phyloP scores from a whole-genome alignment of 2,888 invertebrate genomes.

The Lithophane leautieri region DNA sequence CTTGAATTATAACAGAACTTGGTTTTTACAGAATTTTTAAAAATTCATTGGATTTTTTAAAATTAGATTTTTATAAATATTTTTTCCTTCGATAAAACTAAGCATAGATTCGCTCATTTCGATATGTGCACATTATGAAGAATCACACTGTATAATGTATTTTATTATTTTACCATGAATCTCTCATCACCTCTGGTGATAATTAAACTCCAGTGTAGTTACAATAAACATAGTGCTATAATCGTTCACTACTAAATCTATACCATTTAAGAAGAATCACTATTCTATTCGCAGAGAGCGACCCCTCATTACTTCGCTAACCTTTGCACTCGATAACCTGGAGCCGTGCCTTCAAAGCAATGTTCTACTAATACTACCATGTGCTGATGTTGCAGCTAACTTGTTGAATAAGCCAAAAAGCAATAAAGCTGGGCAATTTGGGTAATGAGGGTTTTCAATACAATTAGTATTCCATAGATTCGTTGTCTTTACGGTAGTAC shows the following conservation, averaged over 20 bases:
- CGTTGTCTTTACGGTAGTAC: too few species aligned
- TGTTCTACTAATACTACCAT: conserved; percentile 44
- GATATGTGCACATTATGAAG: too few species aligned
- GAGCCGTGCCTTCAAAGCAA: conserved; percentile 48
- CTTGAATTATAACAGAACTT: too few species aligned
- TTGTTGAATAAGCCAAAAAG: conserved; percentile 1
- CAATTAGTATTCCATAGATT: background rate
- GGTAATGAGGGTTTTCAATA: background rate
- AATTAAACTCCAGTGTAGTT: background rate
- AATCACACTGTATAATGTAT: too few species aligned
- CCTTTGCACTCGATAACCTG: conserved; percentile 59
- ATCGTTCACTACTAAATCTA: conserved; percentile 28
- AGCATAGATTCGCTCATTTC: too few species aligned
- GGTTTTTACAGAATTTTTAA: too few species aligned
- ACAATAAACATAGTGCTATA: conserved; percentile 1
- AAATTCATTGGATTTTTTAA: too few species aligned
- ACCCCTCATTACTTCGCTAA: conserved; percentile 61
- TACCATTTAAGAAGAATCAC: conserved; percentile 52
- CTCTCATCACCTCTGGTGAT: too few species aligned
- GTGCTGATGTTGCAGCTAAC: conserved; percentile 27
- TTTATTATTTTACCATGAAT: background rate
- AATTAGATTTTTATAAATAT: too few species aligned
- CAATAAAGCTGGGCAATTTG: background rate
- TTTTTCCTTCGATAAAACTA: too few species aligned
- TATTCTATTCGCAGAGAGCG: conserved; percentile 46